Evolutionary conservation across 2,113 vertebrate genomes (phyloP).

Genomic region (Lamprologus speciosus): DNA sequence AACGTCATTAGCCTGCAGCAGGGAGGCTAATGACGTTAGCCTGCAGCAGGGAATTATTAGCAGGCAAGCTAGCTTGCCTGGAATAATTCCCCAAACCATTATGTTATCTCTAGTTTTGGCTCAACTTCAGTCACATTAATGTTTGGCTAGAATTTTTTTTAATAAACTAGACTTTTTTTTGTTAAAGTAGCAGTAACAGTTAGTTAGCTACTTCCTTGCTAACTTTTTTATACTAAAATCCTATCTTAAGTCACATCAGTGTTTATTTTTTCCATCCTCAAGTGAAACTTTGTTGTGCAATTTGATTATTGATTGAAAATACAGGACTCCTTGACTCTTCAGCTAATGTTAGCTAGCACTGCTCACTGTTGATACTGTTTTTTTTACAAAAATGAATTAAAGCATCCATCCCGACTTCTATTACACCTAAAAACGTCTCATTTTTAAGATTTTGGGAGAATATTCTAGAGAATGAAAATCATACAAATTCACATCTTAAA

Average conservation of each 20-base stretch:
- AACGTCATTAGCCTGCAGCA: not conserved
- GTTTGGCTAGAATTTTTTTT: not conserved
- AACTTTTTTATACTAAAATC: not conserved
- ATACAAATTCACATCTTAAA: not conserved
- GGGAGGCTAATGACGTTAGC: not conserved
- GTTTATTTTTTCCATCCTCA: not conserved
- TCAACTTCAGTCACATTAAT: not conserved
- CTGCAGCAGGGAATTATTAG: not conserved
- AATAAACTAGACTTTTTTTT: rapidly evolving
- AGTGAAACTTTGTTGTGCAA: not conserved
- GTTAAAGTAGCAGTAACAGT: not conserved
- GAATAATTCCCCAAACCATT: not conserved
- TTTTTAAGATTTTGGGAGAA: not conserved
- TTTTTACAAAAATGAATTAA: not conserved
- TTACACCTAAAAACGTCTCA: not conserved
- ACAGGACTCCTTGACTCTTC: not conserved
- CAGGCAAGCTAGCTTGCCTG: no score
- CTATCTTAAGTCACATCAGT: not conserved
- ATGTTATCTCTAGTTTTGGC: not conserved
- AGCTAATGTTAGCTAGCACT: not conserved
- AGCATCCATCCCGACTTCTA: not conserved
- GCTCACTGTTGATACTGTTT: not conserved
- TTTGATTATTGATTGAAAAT: not conserved
- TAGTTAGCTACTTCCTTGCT: not conserved
- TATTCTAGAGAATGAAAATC: not conserved